Evolutionary conservation across 2,888 invertebrate genomes (phyloP).

Genomic region (Platynereis dumerilii): DNA sequence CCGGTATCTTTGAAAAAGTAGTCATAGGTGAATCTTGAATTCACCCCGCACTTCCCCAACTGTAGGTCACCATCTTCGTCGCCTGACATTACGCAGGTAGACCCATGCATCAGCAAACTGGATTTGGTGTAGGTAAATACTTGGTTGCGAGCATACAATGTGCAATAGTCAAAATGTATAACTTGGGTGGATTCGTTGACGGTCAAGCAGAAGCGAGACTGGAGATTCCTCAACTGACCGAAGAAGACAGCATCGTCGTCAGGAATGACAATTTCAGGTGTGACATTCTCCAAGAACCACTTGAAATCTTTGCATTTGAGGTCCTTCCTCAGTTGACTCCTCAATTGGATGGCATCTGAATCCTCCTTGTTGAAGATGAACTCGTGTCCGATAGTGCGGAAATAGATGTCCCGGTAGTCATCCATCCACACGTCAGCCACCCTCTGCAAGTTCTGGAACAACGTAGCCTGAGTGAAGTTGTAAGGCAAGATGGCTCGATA

Average conservation of each 20-base stretch:
- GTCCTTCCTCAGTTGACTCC: conserved; percentile 5
- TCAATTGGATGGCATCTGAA: background rate
- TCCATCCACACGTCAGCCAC: conserved; percentile 80
- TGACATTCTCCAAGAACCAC: conserved; percentile 10
- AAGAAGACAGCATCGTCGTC: conserved; percentile 7
- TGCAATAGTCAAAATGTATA: conserved; percentile 10
- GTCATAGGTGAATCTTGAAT: background rate
- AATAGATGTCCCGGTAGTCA: conserved; percentile 84
- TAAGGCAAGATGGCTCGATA: conserved; percentile 95
- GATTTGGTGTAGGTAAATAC: no score
- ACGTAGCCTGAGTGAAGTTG: conserved; percentile 89
- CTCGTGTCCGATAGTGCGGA: conserved; percentile 68
- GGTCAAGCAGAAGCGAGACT: conserved; percentile 7
- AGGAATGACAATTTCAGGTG: conserved; percentile 12
- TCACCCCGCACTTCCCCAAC: background rate
- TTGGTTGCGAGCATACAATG: conserved; percentile 8
- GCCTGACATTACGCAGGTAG: no score
- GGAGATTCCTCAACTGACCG: conserved; percentile 12
- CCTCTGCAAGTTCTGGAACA: conserved; percentile 86
- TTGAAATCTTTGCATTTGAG: conserved; percentile 19
- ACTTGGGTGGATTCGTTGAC: background rate
- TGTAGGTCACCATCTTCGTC: background rate
- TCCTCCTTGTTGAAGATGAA: conserved; percentile 15
- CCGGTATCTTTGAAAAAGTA: no score
- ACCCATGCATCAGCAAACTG: no score